Conservation (phyloP, 2,113 vertebrate species). For the Chiloscyllium plagiosum region DNA sequence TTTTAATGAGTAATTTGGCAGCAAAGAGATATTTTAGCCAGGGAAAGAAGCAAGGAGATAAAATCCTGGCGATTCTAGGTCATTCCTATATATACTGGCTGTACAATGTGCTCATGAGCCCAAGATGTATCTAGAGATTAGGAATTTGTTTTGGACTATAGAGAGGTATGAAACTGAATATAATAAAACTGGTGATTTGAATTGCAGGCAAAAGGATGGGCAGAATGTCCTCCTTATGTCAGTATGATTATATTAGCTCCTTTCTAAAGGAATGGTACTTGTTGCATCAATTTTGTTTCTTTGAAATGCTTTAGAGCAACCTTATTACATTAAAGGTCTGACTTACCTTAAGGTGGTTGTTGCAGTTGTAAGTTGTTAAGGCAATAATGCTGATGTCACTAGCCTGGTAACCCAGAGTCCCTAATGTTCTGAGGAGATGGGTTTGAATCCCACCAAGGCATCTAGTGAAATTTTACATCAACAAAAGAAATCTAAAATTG, state of each 20-base stretch:
- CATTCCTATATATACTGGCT: background rate
- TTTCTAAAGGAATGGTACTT: background rate
- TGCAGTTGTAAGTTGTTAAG: too few species aligned
- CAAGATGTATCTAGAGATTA: background rate
- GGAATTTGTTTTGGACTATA: background rate
- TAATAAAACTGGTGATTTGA: background rate
- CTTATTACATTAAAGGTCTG: background rate
- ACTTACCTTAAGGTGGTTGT: too few species aligned
- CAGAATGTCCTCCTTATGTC: background rate
- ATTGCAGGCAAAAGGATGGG: too few species aligned
- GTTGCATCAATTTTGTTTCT: background rate
- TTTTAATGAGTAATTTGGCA: background rate
- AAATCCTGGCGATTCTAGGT: background rate
- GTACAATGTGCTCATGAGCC: background rate
- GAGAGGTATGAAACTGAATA: background rate
- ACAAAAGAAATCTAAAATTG: too few species aligned
- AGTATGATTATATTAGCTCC: background rate
- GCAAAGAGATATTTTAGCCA: background rate
- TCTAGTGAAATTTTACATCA: too few species aligned
- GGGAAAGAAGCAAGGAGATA: background rate
- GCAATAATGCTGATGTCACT: too few species aligned
- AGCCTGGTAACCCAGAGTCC: too few species aligned
- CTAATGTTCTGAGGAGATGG: too few species aligned
- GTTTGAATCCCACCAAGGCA: too few species aligned
- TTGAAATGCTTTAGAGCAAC: background rate